Base-by-base conservation (phyloP, 2,888 invertebrate species). In the Agrochola circellaris region DNA sequence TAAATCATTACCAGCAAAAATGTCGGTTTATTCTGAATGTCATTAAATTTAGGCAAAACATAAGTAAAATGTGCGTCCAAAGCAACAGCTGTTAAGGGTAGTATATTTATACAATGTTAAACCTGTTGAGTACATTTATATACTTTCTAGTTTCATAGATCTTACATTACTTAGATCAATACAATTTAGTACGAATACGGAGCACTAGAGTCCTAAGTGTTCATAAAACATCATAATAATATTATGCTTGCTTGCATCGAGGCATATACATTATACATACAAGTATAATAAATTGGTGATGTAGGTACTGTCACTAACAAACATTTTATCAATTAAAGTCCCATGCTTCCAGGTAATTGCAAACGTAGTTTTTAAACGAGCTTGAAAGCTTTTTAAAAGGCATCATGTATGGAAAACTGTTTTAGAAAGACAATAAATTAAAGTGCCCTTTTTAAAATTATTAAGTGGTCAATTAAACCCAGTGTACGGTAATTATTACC, bases 311-410 rank as follows among this genome's bases (percentile, higher is more conserved):
- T 64, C 38, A 71, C 20, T 72, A 23, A 51, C 48, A 65, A 58
- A 79, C 13, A 58, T 51, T 58, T 42, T 6, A 65, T 64, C 26
- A 77, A 62, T 77, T 54, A 76, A 3, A 20, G 26, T 9, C 20
- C 17, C 17, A 48, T 17, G 48, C 5, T 48, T 48, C 51, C 20
- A 45, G 45, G 45, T 45, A 45, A 45, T 45, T 45, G 45, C 15
- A 11, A 51, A 23, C 23, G 8, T 51, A 68, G 68, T 61, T 77
- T 64, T 61, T 15, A 69, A 70, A 62, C 26, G 45, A 69, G 54
- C 45, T 77, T 48, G 26, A 77, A 62, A 69, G 77, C 69, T 77
- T 77, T 68, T 76, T 68, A 26, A 77, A 69, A 69, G 45, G 34
- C 11, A 51, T 26, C 17, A 26, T 54, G 20, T n/a, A 26, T 54